These are phyloP conservation scores for Salmo trutta DNA, from an alignment of 2,797 vertebrate genomes.

Conservation along the genomic window DNA sequence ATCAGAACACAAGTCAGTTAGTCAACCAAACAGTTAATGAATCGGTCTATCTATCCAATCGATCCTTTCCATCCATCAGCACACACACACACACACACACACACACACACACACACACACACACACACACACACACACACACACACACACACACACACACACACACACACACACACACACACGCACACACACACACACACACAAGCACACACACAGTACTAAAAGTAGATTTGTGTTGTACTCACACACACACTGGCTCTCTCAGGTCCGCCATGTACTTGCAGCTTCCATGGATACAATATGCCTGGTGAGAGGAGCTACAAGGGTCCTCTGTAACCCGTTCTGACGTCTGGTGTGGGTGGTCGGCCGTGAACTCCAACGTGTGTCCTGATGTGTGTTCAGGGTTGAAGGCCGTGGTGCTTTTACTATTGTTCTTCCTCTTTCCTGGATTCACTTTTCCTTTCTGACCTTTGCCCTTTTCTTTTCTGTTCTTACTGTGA, in stretches of 20 bases:
- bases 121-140: background rate
- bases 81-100: background rate
- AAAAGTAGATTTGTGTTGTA: conserved; percentile 15
- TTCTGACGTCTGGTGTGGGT: conserved; percentile 14
- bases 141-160: background rate
- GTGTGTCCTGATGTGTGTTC: conserved; percentile 41
- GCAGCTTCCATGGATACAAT: conserved; percentile 79
- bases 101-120: conserved; percentile 68
- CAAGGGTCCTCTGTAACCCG: conserved; percentile 68
- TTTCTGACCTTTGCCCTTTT: conserved; percentile 2
- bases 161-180: conserved; percentile 1
- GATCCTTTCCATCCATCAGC: background rate
- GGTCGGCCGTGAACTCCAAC: conserved; percentile 29
- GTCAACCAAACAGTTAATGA: too few relatives aligned
- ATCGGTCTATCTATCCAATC: background rate
- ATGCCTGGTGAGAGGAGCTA: conserved; percentile 69
- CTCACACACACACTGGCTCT: conserved; percentile 78
- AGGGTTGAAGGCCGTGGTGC: conserved; percentile 54
- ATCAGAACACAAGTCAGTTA: too few relatives aligned
- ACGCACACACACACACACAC: background rate
- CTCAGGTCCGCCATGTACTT: conserved; percentile 71
- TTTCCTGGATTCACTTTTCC: conserved; percentile 7
- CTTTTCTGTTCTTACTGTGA: conserved; percentile 14
- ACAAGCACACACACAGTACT: background rate
- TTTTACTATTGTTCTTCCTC: conserved; percentile 46